Conservation (phyloP, 1,140 invertebrate species). For the Trichoplusia ni region DNA sequence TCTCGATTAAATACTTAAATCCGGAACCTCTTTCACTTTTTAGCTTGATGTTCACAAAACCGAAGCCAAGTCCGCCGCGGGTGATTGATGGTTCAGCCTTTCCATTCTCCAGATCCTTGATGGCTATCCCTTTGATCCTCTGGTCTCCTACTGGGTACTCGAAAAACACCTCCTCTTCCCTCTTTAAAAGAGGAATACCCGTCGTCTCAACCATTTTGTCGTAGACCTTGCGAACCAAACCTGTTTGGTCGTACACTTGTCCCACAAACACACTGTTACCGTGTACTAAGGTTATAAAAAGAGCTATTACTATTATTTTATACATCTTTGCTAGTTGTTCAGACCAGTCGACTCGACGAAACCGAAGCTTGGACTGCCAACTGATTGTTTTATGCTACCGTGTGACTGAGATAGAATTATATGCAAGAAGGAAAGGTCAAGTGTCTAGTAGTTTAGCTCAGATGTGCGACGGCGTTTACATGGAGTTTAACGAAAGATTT, state of each 20-base stretch:
- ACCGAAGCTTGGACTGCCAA: neutral
- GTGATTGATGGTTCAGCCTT: constrained; percentile 46
- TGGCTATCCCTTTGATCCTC: constrained; percentile 72
- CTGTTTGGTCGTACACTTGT: constrained; percentile 56
- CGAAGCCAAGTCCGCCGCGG: constrained; percentile 62
- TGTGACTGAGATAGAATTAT: constrained; percentile 27
- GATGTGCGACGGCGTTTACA: constrained; percentile 29
- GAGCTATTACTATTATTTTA: constrained; percentile 42
- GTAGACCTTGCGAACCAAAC: constrained; percentile 56
- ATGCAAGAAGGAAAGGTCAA: constrained; percentile 42
- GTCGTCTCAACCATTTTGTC: constrained; percentile 51
- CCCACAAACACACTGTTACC: constrained; percentile 62
- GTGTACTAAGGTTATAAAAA: constrained; percentile 35
- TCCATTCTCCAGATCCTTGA: constrained; percentile 48
- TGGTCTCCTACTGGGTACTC: constrained; percentile 64
- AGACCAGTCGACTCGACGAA: constrained; percentile 8
- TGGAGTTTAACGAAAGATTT: constrained; percentile 2
- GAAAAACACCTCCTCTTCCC: constrained; percentile 61
- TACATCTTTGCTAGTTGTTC: constrained; percentile 45
- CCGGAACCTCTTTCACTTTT: constrained; percentile 68
- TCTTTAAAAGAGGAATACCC: constrained; percentile 52
- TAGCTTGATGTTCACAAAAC: constrained; percentile 62
- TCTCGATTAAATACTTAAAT: constrained; percentile 67
- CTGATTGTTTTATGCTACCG: constrained; percentile 5
- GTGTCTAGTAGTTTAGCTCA: constrained; percentile 29